Percentiles rank a stretch among this genome's conserved stretches.
These are phyloP conservation scores for Ichneumon xanthorius DNA, from an alignment of 2,888 invertebrate species.

Conservation along the genomic window DNA sequence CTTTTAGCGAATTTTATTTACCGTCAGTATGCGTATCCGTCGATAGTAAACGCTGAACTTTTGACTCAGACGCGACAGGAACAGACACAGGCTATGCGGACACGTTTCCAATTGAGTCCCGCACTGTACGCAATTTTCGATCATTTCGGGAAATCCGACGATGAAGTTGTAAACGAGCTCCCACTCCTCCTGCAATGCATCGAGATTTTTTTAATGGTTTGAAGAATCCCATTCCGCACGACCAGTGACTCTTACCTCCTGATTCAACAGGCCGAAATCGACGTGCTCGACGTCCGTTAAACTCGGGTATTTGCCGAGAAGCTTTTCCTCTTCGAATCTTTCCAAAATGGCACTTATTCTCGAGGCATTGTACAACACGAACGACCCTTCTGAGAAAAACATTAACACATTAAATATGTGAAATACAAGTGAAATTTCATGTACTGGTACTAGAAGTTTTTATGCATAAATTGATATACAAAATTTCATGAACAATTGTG, in stretches of 20 bases:
- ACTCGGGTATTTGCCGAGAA: slow-evolving; percentile 87
- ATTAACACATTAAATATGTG: background rate
- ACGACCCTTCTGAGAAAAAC: slow-evolving; percentile 88
- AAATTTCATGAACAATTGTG: no score
- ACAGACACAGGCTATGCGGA: slow-evolving; percentile 89
- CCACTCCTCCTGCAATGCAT: slow-evolving; percentile 90
- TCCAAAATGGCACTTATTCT: slow-evolving; percentile 89
- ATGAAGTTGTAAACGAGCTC: slow-evolving; percentile 89
- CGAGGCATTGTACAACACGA: slow-evolving; percentile 92
- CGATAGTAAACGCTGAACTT: slow-evolving; percentile 92
- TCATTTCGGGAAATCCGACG: slow-evolving; percentile 88
- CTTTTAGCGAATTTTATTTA: slow-evolving; percentile 83
- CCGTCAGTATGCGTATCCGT: slow-evolving; percentile 89
- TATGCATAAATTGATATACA: no score
- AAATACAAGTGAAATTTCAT: no score
- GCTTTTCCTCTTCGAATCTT: slow-evolving; percentile 87
- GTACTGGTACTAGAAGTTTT: no score
- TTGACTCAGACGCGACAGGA: slow-evolving; percentile 88
- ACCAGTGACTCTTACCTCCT: slow-evolving; percentile 87
- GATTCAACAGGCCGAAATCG: slow-evolving; percentile 88
- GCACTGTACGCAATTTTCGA: slow-evolving; percentile 87
- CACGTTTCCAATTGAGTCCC: slow-evolving; percentile 86
- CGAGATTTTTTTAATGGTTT: slow-evolving; percentile 47
- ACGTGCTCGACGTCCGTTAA: slow-evolving; percentile 87
- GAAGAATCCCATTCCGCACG: background rate